Evolutionary conservation across 92 coral and sea anemone species (phyloP).

Genomic region (Muricea muricata): DNA sequence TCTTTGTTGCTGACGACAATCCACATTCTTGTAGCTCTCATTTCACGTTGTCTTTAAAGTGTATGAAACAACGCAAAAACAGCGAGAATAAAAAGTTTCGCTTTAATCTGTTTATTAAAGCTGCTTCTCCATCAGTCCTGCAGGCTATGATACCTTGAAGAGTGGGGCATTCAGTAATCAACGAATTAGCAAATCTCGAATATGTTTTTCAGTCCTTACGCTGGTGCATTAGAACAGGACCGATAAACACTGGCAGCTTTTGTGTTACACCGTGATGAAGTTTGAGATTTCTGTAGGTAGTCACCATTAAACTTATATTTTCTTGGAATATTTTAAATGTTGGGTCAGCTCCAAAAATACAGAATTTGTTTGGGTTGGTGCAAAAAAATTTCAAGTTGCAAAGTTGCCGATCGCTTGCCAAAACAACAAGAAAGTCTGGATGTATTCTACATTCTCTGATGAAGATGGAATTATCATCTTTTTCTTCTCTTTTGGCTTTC

Average conservation of each 20-base stretch:
- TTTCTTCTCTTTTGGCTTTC: conserved; percentile 10
- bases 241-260: not conserved
- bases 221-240: not conserved
- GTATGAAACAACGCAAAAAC: conserved; percentile 45
- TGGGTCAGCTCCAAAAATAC: conserved; percentile 13
- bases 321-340: conserved; percentile 1
- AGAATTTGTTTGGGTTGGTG: conserved; percentile 1
- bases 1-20: conserved; percentile 5
- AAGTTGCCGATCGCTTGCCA: not conserved
- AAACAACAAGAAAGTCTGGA: not conserved
- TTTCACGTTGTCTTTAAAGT: conserved; percentile 52
- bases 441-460: not conserved
- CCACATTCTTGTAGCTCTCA: conserved; percentile 45
- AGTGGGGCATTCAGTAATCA: not conserved
- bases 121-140: not conserved
- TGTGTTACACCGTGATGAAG: not conserved
- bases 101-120: not conserved
- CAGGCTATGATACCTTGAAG: conserved; percentile 7
- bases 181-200: not conserved
- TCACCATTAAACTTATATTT: conserved; percentile 4
- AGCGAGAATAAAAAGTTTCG: not conserved
- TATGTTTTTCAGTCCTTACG: not conserved
- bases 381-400: not conserved
- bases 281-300: conserved; percentile 11
- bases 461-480: not conserved